Conservation (phyloP, 2,888 invertebrate genomes). For the Netelia melanura region DNA sequence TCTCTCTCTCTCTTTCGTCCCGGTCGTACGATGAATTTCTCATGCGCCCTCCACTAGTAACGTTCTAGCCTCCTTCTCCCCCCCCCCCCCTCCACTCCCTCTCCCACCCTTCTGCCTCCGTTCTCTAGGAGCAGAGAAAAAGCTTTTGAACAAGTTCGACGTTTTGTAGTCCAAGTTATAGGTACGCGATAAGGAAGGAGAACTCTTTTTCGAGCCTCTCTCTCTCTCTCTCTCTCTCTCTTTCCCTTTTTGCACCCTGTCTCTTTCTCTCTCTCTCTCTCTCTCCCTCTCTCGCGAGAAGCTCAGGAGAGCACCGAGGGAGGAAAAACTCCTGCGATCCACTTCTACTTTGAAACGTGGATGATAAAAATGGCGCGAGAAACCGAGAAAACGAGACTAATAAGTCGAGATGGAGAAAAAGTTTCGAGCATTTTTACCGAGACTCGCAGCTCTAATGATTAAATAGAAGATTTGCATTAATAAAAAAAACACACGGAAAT, state of each 20-base stretch:
- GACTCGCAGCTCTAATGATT: background rate
- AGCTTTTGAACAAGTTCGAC: constrained; percentile 77
- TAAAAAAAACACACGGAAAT: no score
- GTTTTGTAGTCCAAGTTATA: constrained; percentile 75
- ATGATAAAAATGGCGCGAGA: background rate
- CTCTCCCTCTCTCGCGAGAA: background rate
- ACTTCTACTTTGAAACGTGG: background rate
- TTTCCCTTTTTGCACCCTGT: no score
- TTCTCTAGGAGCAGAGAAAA: constrained; percentile 61
- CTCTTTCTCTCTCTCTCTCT: background rate
- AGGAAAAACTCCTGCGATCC: constrained; percentile 6
- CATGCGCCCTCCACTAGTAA: constrained; percentile 55
- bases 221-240: background rate
- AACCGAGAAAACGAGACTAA: background rate
- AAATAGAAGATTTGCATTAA: no score
- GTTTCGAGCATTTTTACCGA: background rate
- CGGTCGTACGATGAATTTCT: constrained; percentile 70
- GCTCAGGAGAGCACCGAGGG: constrained; percentile 2
- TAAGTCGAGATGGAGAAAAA: constrained; percentile 5
- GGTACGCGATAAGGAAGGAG: constrained; percentile 42
- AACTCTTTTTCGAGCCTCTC: constrained; percentile 7
- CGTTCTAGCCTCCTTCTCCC: background rate
- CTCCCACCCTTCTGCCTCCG: background rate
- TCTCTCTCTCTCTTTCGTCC: constrained; percentile 40
- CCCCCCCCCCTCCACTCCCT: background rate